Evolutionary conservation across 2,888 invertebrate genomes (phyloP), one percentile per base, ranked within the genome.

Genomic region (Cephus nigrinus): DNA sequence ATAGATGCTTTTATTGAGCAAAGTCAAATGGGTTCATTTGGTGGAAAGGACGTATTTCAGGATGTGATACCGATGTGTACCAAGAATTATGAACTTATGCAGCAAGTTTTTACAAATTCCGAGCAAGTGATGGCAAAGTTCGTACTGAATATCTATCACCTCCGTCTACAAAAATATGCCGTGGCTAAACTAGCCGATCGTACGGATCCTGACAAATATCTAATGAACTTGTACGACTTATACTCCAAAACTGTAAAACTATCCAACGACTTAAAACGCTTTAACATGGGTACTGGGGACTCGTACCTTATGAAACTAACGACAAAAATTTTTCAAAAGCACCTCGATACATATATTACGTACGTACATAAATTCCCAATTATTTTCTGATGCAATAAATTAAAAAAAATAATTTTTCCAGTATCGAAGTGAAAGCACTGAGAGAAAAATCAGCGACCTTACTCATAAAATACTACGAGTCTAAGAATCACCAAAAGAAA

Each of bases 81-180:
- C 86, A 96, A 96, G 89, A 98, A 97, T 92, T 94, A 97, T 91
- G 94, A 95, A 86, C 94, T 96, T 81, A 97, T 97, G 81, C 95
- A 95, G 88, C 95, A 96, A 88, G 98, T 99, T 1, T 99, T 99
- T 90, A 96, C 96, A 11, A 98, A 98, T 92, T 98, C 98, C 0
- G 97, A 98, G 84, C 97, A 98, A 93, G 98, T 99, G 12, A 98
- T 99, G 97, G 97, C 97, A 79, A 99, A 99, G 93, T 98, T 99
- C 92, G 97, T 99, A 73, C 93, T 99, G 31, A 98, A 98, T 91
- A 96, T 99, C 80, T 99, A 98, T 92, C 97, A 98, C 85, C 93
- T 97, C 11, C 97, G 98, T 91, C 93, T 97, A 71, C 95, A 96
- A 93, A 97, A 97, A 89, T 96, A 97, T 88, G 96, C 98, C 36